Percentiles rank a stretch among this genome's conserved stretches.
These are phyloP conservation scores for Orientallactaga bullata DNA, from an alignment of 2,113 vertebrate genomes.

Conservation along the genomic window DNA sequence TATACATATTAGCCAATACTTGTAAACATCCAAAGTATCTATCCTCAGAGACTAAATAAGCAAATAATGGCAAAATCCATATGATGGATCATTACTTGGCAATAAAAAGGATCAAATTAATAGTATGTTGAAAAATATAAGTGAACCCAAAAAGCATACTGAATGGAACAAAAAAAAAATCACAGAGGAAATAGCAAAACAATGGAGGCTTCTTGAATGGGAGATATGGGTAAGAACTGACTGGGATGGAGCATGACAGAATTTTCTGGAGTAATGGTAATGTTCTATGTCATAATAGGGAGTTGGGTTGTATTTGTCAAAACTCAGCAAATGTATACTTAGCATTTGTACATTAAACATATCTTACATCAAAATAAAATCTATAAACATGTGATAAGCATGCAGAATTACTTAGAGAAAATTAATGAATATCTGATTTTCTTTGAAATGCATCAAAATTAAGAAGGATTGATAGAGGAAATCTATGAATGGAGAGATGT, in stretches of 20 bases:
- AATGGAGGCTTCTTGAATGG: slow-evolving; percentile 12
- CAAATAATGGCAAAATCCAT: not conserved
- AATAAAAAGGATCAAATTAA: slow-evolving; percentile 3
- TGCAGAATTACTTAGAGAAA: slow-evolving; percentile 37
- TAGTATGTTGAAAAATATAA: not conserved
- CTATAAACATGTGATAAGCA: slow-evolving; percentile 39
- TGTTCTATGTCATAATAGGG: not conserved
- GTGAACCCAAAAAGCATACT: slow-evolving; percentile 16
- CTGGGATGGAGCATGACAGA: not conserved
- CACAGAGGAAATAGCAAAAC: slow-evolving; percentile 2
- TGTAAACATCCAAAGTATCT: not conserved
- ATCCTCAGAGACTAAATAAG: no score
- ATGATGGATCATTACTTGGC: not conserved
- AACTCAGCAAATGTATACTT: slow-evolving; percentile 45
- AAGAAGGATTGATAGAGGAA: slow-evolving; percentile 11
- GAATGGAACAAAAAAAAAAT: slow-evolving; percentile 32
- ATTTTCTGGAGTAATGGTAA: slow-evolving; percentile 21
- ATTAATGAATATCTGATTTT: not conserved
- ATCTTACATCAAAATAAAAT: slow-evolving; percentile 34
- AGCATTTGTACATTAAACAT: slow-evolving; percentile 13
- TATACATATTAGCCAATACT: not conserved
- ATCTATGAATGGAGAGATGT: not conserved
- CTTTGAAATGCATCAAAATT: slow-evolving; percentile 33
- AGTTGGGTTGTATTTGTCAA: slow-evolving; percentile 29
- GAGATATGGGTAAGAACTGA: not conserved